These are phyloP conservation scores for Carapus acus DNA, from an alignment of 2,797 vertebrate genomes.

Conservation along the genomic window DNA sequence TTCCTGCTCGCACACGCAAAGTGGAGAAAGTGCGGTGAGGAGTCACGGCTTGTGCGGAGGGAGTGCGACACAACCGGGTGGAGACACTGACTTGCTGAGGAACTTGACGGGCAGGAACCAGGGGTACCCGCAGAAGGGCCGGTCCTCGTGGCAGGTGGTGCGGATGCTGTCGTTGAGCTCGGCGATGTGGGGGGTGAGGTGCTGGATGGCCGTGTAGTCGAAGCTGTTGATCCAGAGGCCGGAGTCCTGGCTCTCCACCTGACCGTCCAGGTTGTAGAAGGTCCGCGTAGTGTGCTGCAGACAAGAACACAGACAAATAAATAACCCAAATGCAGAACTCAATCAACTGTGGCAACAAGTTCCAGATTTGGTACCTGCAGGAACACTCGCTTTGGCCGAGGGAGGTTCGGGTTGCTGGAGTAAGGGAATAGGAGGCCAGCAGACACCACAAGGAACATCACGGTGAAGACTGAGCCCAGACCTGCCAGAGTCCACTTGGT, in stretches of 20 bases:
- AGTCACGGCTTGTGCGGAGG: not conserved
- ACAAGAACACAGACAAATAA: too few species aligned
- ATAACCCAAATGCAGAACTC: too few species aligned
- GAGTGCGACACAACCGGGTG: not conserved
- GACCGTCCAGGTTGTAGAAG: conserved; percentile 82
- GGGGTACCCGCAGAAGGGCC: conserved; percentile 90
- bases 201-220: conserved; percentile 87
- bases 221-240: conserved; percentile 97
- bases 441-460: conserved; percentile 82
- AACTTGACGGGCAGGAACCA: conserved; percentile 94
- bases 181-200: conserved; percentile 83
- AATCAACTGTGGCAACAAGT: too few species aligned
- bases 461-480: conserved; percentile 73
- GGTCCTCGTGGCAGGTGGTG: conserved; percentile 74
- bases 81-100: conserved; percentile 80
- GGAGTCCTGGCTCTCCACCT: conserved; percentile 82
- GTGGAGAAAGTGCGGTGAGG: not conserved
- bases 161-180: conserved; percentile 88
- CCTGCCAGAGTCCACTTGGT: conserved; percentile 78
- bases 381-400: conserved; percentile 89
- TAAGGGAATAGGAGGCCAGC: conserved; percentile 90
- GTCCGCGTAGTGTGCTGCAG: conserved; percentile 82
- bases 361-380: conserved; percentile 84
- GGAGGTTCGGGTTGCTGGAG: conserved; percentile 74
- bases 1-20: conserved; percentile 70